Evolutionary conservation across 2,113 vertebrate species (phyloP).

Genomic region (Tapirus terrestris): DNA sequence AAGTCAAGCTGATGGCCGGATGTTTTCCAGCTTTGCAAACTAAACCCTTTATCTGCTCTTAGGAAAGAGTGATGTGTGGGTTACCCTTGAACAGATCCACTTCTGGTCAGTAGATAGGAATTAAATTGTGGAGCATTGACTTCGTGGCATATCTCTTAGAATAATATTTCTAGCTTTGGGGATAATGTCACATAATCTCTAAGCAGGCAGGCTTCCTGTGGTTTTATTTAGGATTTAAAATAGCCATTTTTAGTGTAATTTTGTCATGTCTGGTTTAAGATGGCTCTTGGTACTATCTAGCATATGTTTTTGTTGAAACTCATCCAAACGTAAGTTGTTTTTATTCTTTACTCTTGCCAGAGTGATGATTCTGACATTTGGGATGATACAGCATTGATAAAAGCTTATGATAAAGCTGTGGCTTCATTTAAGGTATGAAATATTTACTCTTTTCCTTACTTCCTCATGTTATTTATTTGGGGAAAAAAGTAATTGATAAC

Average conservation of each 20-base stretch:
- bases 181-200: not conserved
- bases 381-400: slow-evolving; percentile 98
- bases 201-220: not conserved
- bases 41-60: not conserved
- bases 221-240: not conserved
- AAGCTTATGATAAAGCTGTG: slow-evolving; percentile 98
- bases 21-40: not conserved
- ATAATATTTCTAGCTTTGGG: not conserved
- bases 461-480: not conserved
- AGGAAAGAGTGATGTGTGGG: not conserved
- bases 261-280: not conserved
- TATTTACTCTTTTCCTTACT: slow-evolving; percentile 21
- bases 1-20: not conserved
- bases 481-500: not conserved
- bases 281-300: not conserved
- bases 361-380: slow-evolving; percentile 98
- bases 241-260: not conserved
- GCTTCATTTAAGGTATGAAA: slow-evolving; percentile 95
- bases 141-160: not conserved
- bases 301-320: not conserved
- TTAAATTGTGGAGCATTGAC: not conserved
- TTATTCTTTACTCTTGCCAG: slow-evolving; percentile 81
- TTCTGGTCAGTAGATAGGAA: not conserved
- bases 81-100: not conserved
- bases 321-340: slow-evolving; percentile 18